These are phyloP conservation scores for Pituophis catenifer DNA, from an alignment of 2,113 vertebrate species.

Conservation along the genomic window DNA sequence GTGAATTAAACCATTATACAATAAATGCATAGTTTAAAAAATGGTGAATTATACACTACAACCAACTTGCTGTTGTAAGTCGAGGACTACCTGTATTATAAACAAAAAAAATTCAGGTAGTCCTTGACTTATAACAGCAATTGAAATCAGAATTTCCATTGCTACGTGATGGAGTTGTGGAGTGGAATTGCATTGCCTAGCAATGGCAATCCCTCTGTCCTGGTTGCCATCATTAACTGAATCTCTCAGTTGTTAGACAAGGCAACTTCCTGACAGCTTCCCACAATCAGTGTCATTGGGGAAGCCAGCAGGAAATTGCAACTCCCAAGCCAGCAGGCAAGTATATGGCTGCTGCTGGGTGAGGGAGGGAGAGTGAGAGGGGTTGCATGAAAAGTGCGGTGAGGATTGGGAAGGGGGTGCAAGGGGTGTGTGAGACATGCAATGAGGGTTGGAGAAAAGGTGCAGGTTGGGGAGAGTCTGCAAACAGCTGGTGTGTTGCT, in stretches of 20 bases:
- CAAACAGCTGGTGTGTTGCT: background rate
- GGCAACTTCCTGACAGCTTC: background rate
- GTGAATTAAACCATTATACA: background rate
- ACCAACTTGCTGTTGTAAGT: too few relatives aligned
- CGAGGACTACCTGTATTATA: too few relatives aligned
- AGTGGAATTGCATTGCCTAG: background rate
- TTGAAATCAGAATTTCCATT: background rate
- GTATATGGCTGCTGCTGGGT: background rate
- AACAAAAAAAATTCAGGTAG: background rate
- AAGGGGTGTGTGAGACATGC: background rate
- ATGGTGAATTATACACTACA: background rate
- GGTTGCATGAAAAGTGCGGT: background rate
- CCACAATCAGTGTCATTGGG: background rate
- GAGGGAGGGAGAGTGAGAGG: background rate
- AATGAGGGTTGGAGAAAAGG: background rate
- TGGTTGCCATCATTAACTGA: background rate
- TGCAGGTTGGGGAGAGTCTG: background rate
- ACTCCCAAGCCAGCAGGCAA: background rate
- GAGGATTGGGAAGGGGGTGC: background rate
- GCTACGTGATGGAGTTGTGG: background rate
- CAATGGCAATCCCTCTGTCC: background rate
- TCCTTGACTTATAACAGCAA: background rate
- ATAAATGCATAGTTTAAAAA: background rate
- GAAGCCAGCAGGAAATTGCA: background rate
- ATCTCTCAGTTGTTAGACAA: background rate